A percentile compares a stretch with the other conserved stretches of the same genome.
Evolutionary conservation across 2,888 invertebrate species (phyloP).

Genomic region (Malthinus flaveolus): DNA sequence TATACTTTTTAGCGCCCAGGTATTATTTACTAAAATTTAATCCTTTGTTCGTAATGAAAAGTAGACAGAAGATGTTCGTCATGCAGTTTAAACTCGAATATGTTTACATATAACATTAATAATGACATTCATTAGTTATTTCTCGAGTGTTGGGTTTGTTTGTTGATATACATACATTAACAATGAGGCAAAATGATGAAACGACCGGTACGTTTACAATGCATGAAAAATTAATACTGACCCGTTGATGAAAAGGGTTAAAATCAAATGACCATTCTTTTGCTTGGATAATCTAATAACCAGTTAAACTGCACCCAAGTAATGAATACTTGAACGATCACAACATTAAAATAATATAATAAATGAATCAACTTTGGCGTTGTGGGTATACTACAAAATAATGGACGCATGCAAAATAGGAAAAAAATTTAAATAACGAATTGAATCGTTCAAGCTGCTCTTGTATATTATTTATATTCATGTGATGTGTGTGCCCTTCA

Average conservation of each 20-base stretch:
- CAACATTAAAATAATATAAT: constrained; percentile 50
- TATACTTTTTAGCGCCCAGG: too few relatives aligned
- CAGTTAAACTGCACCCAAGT: constrained; percentile 45
- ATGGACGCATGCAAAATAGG: constrained; percentile 26
- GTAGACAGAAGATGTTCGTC: constrained; percentile 14
- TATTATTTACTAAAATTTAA: neutral
- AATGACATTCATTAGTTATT: constrained; percentile 47
- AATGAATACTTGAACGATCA: constrained; percentile 42
- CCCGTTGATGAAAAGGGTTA: constrained; percentile 46
- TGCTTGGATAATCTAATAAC: constrained; percentile 47
- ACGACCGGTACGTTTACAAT: constrained; percentile 46
- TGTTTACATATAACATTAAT: constrained; percentile 36
- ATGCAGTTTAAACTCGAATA: constrained; percentile 16
- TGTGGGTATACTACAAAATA: constrained; percentile 21
- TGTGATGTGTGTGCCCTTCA: constrained; percentile 39
- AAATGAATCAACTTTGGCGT: constrained; percentile 42
- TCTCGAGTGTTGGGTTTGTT: constrained; percentile 39
- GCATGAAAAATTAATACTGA: constrained; percentile 50
- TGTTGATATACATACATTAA: constrained; percentile 33
- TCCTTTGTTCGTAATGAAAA: constrained; percentile 12
- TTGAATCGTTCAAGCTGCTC: constrained; percentile 40
- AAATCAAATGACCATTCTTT: constrained; percentile 44
- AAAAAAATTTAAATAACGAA: constrained; percentile 39
- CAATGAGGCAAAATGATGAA: constrained; percentile 36
- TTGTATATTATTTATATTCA: constrained; percentile 41